Percentiles rank a stretch among this genome's conserved stretches.
phyloP scores from a whole-genome alignment of 64 coral and sea anemone species.

The Porites lutea region DNA sequence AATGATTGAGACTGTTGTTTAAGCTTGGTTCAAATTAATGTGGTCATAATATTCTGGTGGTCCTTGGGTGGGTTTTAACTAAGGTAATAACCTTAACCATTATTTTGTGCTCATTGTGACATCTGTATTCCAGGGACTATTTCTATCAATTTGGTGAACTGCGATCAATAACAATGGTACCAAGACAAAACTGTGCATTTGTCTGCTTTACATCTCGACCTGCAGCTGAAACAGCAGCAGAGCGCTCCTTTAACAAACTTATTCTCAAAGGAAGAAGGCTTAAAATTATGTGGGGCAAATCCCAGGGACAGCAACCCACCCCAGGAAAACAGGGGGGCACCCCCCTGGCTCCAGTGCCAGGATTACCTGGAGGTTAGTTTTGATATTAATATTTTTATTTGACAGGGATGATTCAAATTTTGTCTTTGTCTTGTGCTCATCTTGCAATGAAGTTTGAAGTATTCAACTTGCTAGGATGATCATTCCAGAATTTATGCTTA shows the following conservation, averaged over 20 bases:
- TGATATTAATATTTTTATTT: not conserved
- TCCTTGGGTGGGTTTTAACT: no score
- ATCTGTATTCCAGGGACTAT: slow-evolving; percentile 72
- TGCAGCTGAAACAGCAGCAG: slow-evolving; percentile 93
- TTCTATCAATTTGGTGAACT: slow-evolving; percentile 99
- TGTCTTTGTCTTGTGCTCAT: no score
- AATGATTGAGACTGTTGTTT: no score
- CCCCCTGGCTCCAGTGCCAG: slow-evolving; percentile 87
- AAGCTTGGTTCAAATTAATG: no score
- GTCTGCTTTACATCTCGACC: slow-evolving; percentile 90
- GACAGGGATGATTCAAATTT: no score
- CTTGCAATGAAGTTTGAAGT: no score
- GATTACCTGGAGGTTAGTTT: slow-evolving; percentile 92
- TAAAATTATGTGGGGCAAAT: slow-evolving; percentile 99
- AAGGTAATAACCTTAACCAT: no score
- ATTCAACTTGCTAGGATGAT: no score
- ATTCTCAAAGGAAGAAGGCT: slow-evolving; percentile 95
- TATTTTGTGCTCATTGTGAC: no score
- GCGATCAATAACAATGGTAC: slow-evolving; percentile 98
- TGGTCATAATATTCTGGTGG: no score
- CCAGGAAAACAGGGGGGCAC: slow-evolving; percentile 75
- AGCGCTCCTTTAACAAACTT: slow-evolving; percentile 93
- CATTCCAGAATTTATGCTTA: no score
- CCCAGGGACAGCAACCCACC: slow-evolving; percentile 87
- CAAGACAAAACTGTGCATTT: slow-evolving; percentile 99